Base-by-base conservation (phyloP, 92 coral and sea anemone species). In the Porites evermanni region DNA sequence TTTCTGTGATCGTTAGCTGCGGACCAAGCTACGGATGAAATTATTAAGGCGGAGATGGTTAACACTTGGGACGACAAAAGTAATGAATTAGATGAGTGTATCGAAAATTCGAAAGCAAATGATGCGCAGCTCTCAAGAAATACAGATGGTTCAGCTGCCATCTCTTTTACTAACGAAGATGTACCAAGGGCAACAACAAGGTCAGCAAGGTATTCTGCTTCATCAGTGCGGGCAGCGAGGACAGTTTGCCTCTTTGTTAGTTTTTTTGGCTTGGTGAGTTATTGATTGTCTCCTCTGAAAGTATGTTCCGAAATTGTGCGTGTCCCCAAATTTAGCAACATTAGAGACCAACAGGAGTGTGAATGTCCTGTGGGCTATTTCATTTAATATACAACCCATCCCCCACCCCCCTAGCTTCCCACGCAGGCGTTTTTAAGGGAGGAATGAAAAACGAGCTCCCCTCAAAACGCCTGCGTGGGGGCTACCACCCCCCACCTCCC, bases 191-290 rank as follows among this genome's bases (percentile, higher is more conserved):
- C 47, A 4, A 38, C 47, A 3, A 4, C 47, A 38, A 74, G 12
- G 38, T 76, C 47, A 0, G 47, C 47, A 38, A 74, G 12, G 38
- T 76, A 77, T 56, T 67, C 84, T 0, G 44, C 77, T 4, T 76
- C 83, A 3, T 1, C 77, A 21, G 86, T 78, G 59, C 86, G 71
- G 67, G 88, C 17, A 23, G 82, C 77, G 51, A 89, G 93, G 81
- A 86, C 97, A 1, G 12, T 89, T 52, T 92, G 94, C 32, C 72
- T 97, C 14, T 90, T 89, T 26, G 54, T 90, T 21, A 78, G 98
- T 44, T 97, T 97, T 82, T 84, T 95, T 59, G 99, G 95, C 32
- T 77, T 97, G 99, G 99, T 97, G 92, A 89, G 98, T 69, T 67
- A 6, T 0, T 11, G 61, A 38, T 38, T 0, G 47, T 38, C 47